These are phyloP conservation scores for Linepithema humile DNA, from an alignment of 1,140 invertebrate species.

Conservation along the genomic window DNA sequence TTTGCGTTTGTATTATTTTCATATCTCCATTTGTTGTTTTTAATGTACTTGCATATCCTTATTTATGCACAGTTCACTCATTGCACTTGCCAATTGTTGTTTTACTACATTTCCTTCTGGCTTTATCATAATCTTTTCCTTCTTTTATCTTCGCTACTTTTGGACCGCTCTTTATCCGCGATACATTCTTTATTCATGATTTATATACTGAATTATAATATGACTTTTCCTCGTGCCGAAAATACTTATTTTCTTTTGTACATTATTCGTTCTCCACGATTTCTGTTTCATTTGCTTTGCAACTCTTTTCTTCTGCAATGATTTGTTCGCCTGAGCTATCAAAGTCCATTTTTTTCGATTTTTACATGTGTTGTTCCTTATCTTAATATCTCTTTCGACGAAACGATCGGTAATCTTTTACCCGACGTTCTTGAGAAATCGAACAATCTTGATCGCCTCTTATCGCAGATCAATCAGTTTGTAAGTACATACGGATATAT, in stretches of 20 bases:
- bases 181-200: neutral
- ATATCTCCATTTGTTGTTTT: neutral
- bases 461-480: slow-evolving; percentile 44
- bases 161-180: neutral
- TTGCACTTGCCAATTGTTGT: neutral
- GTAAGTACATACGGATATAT: slow-evolving; percentile 44
- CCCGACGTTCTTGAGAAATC: slow-evolving; percentile 72
- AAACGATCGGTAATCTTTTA: slow-evolving; percentile 71
- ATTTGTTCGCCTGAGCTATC: neutral
- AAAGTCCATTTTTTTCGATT: neutral
- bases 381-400: slow-evolving; percentile 69
- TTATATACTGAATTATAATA: neutral
- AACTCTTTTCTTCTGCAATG: neutral
- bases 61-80: neutral
- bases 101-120: slow-evolving; percentile 50
- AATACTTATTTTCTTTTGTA: too few species aligned
- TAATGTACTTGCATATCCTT: neutral
- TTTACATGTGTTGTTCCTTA: neutral
- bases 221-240: neutral
- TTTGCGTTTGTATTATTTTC: neutral
- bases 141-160: slow-evolving; percentile 36
- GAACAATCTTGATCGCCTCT: slow-evolving; percentile 67
- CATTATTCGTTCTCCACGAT: neutral
- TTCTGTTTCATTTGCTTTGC: neutral
- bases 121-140: slow-evolving; percentile 31